Base-by-base conservation (phyloP, 2,797 vertebrate genomes). In the Diplodus sargus region DNA sequence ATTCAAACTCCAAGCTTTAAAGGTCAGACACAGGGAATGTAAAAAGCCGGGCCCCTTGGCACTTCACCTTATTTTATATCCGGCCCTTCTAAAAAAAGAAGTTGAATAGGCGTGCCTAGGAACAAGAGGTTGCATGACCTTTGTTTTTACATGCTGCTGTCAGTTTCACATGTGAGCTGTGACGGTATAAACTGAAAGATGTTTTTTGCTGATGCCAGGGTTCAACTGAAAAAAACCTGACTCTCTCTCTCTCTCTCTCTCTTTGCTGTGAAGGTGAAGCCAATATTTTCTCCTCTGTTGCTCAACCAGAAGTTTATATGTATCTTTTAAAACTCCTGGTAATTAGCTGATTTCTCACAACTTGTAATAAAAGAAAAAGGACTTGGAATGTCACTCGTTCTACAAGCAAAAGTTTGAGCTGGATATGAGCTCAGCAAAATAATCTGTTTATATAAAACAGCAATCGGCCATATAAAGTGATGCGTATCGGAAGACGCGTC, bases 161-260 rank as follows among this genome's bases (percentile, higher is more conserved):
- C 69, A 22, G 42, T 56, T 64, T 62, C 5, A 28, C 60, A 49
- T 30, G n/a, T 54, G 51, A 42, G 63, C 28, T 65, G 39, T 59
- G 74, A 69, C 54, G 34, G 64, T 54, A 14, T 54, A 64, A 68
- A 76, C 60, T 39, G 22, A 39, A n/a, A 7, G 23, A 16, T 18
- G 20, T 70, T 34, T 85, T 90, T 63, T 93, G 89, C 89, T 92
- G 81, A 91, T 78, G 69, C 51, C 39, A 74, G 39, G 58, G 23
- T 72, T 83, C 64, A 83, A 73, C 23, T 79, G 57, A 84, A 82
- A 90, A 91, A 61, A 34, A 51, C 83, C 85, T 89, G 86, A 88
- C 84, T 85, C 70, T 16, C 2, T 43, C 7, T 78, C 22, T 78
- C 61, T 78, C 84, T 85, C 70, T 16, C 2, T 43, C 7, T 78